Conservation (phyloP, 2,888 invertebrate species). For the Philonicus albiceps region DNA sequence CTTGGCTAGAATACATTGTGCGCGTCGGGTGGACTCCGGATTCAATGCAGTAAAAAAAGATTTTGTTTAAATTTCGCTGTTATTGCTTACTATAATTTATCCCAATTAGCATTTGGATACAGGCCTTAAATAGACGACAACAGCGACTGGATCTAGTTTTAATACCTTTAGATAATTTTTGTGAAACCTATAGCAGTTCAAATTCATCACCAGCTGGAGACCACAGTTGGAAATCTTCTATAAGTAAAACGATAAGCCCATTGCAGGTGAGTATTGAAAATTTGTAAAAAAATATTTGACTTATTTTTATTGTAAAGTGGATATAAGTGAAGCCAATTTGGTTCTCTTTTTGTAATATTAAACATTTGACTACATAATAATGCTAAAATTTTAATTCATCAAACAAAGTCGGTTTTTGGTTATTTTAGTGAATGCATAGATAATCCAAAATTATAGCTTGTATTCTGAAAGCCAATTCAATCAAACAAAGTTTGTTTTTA, state of each 20-base stretch:
- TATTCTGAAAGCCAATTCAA: too few species aligned
- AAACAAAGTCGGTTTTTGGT: too few species aligned
- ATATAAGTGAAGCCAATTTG: too few species aligned
- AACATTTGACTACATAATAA: too few species aligned
- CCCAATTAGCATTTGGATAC: slow-evolving; percentile 83
- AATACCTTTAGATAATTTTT: slow-evolving; percentile 81
- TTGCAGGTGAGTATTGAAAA: slow-evolving; percentile 54
- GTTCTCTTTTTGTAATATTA: too few species aligned
- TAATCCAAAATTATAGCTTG: too few species aligned
- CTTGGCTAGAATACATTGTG: slow-evolving; percentile 95
- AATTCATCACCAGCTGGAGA: slow-evolving; percentile 61
- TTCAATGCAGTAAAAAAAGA: slow-evolving; percentile 77
- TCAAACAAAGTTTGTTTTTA: too few species aligned
- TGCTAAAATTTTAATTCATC: too few species aligned
- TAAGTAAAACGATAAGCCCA: slow-evolving; percentile 59
- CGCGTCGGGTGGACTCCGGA: slow-evolving; percentile 95
- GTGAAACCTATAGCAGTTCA: slow-evolving; percentile 64
- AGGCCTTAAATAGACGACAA: slow-evolving; percentile 88
- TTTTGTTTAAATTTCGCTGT: neutral
- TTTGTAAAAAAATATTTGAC: too few species aligned
- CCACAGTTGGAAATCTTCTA: slow-evolving; percentile 62
- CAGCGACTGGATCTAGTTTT: slow-evolving; percentile 84
- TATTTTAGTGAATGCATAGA: too few species aligned
- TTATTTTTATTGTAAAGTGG: too few species aligned
- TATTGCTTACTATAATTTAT: neutral